Base-by-base conservation (phyloP, 2,113 vertebrate genomes). In the Hyperoodon ampullatus region DNA sequence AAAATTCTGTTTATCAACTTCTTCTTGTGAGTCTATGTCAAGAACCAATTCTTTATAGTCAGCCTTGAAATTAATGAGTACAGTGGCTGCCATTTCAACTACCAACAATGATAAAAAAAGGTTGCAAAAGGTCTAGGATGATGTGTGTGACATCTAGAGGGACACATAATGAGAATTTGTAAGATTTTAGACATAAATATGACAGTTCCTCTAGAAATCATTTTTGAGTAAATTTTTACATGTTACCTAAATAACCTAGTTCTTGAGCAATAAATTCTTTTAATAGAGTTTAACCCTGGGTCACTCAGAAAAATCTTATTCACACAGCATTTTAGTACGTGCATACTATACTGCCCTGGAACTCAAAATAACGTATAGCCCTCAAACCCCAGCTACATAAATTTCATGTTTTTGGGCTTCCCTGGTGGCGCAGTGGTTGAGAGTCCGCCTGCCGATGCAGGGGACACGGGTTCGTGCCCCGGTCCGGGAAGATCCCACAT, bases 211-310 rank as follows among this genome's bases (percentile, higher is more conserved):
- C 85, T 35, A 71, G 35, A 96, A 85, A 93, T 81, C 24, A 63
- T 70, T 80, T 83, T 90, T 81, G 4, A 94, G n/a, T 55, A 80
- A 10, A 77, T 92, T 94, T 71, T 89, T 87, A 39, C 55, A 94
- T 47, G 39, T 92, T 93, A 81, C 33, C 44, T 75, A 93, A 93
- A 91, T 84, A 81, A 91, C 63, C 26, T 93, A 78, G 61, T 78
- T 92, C 14, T 55, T 78, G 16, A 92, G 42, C 24, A 95, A 86
- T 50, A 68, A 26, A 58, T 93, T 88, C 21, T 74, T 74, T 89
- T 88, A 24, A 53, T 61, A 84, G 7, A 83, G 60, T 71, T 92
- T 83, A 95, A 92, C 44, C 53, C 23, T 87, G 74, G 55, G 55
- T 89, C 47, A 83, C 50, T 66, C 23, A 70, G 65, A 83, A 93